These are phyloP conservation scores for Netelia virgata DNA, from an alignment of 2,888 invertebrate species.

Conservation along the genomic window DNA sequence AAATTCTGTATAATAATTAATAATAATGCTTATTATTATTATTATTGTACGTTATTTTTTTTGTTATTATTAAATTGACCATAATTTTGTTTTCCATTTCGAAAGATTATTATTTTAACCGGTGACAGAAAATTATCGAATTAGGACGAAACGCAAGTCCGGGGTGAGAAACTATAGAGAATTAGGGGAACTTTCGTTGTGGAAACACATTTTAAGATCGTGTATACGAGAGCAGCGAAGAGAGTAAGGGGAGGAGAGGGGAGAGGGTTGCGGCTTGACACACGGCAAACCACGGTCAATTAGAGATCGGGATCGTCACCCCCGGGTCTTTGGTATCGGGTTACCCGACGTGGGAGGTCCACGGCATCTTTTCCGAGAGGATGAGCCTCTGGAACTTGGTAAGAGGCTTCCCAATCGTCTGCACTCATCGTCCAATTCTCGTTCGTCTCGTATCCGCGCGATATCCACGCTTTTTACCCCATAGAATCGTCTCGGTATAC, in stretches of 20 bases:
- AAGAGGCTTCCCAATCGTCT: conserved; percentile 82
- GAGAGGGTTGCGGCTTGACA: conserved; percentile 48
- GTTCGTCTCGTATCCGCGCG: neutral
- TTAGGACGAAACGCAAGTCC: conserved; percentile 75
- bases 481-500: neutral
- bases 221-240: conserved; percentile 57
- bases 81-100: neutral
- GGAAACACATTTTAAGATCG: conserved; percentile 80
- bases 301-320: conserved; percentile 84
- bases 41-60: too few species aligned
- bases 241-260: conserved; percentile 2
- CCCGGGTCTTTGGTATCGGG: conserved; percentile 77
- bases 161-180: neutral
- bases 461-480: conserved; percentile 37
- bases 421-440: conserved; percentile 19
- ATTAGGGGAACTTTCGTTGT: conserved; percentile 77
- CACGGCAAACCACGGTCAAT: conserved; percentile 81
- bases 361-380: conserved; percentile 81
- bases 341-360: conserved; percentile 84
- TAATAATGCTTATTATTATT: too few species aligned
- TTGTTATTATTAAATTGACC: neutral
- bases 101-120: neutral
- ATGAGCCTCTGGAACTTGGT: conserved; percentile 83
- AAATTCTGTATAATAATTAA: neutral
- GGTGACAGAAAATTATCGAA: conserved; percentile 71